Conservation (phyloP, 2,113 vertebrate species). For the Anarhynchus alexandrinus region DNA sequence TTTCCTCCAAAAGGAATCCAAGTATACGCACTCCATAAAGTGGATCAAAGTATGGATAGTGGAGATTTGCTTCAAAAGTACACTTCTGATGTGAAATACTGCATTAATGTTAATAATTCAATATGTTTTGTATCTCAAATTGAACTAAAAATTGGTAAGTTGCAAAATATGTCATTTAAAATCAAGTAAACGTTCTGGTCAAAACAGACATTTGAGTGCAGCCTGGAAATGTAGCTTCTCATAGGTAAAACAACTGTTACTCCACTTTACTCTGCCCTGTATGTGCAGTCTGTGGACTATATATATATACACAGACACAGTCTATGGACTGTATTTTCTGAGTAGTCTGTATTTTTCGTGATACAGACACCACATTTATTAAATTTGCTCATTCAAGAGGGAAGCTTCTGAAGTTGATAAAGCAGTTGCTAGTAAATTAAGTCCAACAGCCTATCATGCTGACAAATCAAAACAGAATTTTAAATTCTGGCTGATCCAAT, state of each 20-base stretch:
- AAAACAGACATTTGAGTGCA: neutral
- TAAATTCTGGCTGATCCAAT: neutral
- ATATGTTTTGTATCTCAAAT: neutral
- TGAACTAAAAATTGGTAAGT: neutral
- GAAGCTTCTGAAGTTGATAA: neutral
- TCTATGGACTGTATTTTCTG: neutral
- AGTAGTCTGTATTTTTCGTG: neutral
- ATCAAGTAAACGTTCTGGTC: neutral
- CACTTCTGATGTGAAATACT: neutral
- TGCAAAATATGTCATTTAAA: neutral
- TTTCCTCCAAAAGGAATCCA: neutral
- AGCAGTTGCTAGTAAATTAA: neutral
- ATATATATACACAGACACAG: neutral
- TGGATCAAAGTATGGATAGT: neutral
- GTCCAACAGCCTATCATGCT: neutral
- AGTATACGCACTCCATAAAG: neutral
- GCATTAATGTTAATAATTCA: neutral
- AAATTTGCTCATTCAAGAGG: neutral
- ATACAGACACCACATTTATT: neutral
- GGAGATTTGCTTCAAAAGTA: neutral
- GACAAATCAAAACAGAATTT: neutral
- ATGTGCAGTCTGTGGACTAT: neutral
- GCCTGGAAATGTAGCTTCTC: neutral
- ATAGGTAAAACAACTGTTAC: neutral
- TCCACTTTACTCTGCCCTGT: neutral